Evolutionary conservation across 2,113 vertebrate species (phyloP), one percentile per base, ranked within the genome.

Genomic region (Amblyornis subalaris): DNA sequence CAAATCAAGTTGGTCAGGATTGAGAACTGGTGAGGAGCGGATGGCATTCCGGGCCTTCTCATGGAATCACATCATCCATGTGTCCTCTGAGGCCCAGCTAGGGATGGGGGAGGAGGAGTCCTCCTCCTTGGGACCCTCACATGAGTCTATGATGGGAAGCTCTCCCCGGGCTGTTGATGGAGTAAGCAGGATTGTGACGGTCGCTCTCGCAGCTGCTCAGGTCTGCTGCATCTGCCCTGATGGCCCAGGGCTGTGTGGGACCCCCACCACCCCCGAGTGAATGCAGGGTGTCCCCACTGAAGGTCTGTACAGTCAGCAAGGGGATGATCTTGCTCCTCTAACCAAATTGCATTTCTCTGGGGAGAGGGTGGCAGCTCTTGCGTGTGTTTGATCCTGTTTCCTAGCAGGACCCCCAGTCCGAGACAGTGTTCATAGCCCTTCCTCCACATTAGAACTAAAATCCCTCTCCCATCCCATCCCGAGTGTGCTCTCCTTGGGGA

Each of bases 391-490:
- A 25, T 81, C 23, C 31, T 33, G 26, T 53, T 58, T 51, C 47
- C 77, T 42, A 67, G 75, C 16, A 35, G 67, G 36, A 64, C 64
- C 29, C 21, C 10, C 35, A 40, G 25, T 58, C 35, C 0, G 18
- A 76, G 50, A n/a, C 45, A 31, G 45, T 38, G 72, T 95, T 81
- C 57, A 31, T 62, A 51, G 48, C 26, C 45, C 50, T 85, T 55
- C n/a, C 73, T 88, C 51, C 16, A 19, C 72, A 42, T 95, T 78
- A 93, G 94, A 93, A 91, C 79, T 62, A 38, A 94, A 96, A 86
- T 61, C 80, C 38, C 65, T 96, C 76, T 96, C 93, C 72, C 81
- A 71, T 96, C 77, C 89, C 87, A 93, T 96, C 72, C 45, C 1
- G 3, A 76, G 54, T 82, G 94, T 53, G 71, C 82, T 96, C 53